These are phyloP conservation scores for Tenthredo notha DNA, from an alignment of 2,888 invertebrate genomes.

Conservation along the genomic window DNA sequence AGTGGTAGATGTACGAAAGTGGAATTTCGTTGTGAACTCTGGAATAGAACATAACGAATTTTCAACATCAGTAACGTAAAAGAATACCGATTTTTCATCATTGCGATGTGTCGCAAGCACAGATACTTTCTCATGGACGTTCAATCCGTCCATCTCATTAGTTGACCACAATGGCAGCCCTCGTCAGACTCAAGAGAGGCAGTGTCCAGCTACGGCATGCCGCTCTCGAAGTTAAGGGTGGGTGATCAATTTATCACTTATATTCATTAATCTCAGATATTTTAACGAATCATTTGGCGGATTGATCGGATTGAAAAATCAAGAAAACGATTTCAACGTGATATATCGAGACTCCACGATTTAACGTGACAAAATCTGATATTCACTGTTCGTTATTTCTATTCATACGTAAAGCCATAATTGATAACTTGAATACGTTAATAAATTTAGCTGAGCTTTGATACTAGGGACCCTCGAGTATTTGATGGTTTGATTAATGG, in stretches of 20 bases:
- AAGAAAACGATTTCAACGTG: not conserved
- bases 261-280: not conserved
- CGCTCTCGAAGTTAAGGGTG: conserved; percentile 81
- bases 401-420: not conserved
- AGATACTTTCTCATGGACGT: conserved; percentile 52
- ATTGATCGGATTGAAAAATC: not conserved
- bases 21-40: not conserved
- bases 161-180: conserved; percentile 72
- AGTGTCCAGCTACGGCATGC: conserved; percentile 81
- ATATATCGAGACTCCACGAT: not conserved
- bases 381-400: not conserved
- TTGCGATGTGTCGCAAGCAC: conserved; percentile 57
- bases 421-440: not conserved
- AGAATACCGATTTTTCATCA: conserved; percentile 49
- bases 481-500: not conserved
- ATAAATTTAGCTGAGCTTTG: not conserved
- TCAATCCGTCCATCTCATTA: conserved; percentile 51
- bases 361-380: not conserved
- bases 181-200: conserved; percentile 79
- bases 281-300: not conserved
- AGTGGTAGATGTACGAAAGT: not conserved
- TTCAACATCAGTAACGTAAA: not conserved
- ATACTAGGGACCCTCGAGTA: not conserved
- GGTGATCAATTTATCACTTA: conserved; percentile 55
- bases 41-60: not conserved